Percentiles rank a stretch among this genome's conserved stretches.
Evolutionary conservation across 2,888 invertebrate species (phyloP).

Genomic region (Andrena chrysosceles): DNA sequence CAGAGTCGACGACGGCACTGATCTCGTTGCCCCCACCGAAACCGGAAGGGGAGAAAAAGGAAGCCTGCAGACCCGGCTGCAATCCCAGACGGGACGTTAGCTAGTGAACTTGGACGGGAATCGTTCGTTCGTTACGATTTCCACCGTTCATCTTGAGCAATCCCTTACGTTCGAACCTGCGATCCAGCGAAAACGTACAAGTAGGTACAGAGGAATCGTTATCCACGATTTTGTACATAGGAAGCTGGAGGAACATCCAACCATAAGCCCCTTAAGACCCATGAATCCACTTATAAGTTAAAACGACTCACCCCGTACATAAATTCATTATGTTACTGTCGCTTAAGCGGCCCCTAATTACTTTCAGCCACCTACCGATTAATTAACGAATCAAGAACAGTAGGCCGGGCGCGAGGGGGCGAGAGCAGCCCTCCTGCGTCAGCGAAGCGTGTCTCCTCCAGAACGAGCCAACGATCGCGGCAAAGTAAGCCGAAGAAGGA

Average conservation of each 20-base stretch:
- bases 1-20: constrained; percentile 51
- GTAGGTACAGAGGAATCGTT: background rate
- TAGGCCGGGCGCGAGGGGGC: background rate
- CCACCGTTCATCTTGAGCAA: background rate
- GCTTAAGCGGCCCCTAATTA: constrained; percentile 4
- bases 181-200: background rate
- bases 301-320: background rate
- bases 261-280: background rate
- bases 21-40: constrained; percentile 57
- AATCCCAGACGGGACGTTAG: constrained; percentile 42
- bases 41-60: constrained; percentile 29
- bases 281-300: background rate
- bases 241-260: too few species aligned
- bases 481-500: background rate
- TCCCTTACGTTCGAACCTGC: background rate
- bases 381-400: constrained; percentile 11
- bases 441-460: background rate
- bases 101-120: constrained; percentile 35
- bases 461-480: background rate
- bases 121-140: constrained; percentile 16
- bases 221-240: background rate
- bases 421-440: background rate
- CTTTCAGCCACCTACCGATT: constrained; percentile 1
- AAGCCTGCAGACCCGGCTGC: background rate
- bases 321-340: constrained; percentile 8